Base-by-base conservation (phyloP, 2,888 invertebrate species). In the Podabrus alpinus region DNA sequence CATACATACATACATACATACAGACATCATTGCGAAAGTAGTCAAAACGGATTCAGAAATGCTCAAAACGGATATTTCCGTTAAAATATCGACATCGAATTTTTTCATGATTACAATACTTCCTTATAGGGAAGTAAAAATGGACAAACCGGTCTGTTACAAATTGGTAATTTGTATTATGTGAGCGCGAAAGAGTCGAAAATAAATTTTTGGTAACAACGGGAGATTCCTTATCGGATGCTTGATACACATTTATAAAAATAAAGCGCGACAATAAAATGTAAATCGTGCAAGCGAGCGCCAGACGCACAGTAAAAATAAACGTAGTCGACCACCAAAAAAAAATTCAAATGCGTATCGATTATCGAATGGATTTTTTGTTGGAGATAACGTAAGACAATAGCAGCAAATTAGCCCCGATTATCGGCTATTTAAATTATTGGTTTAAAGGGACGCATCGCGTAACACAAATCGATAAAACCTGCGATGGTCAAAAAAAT, bases 301-400 rank as follows among this genome's bases (percentile, higher is more conserved):
- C 76, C 73, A 73, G 76, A 73, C 70, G 66, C 73, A 45, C 73
- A 66, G 73, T 73, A 71, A 76, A 76, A 76, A 76, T 76, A 76
- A 76, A 76, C 73, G 68, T 59, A 60, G 15, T 67, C 21, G 62
- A 70, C 69, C 67, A 9, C n/a, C 5, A 7, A 45, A 45, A 45
- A n/a, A 45, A 45, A 45, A 45, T 45, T 45, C 45, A 5, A 45
- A 45, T n/a, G n/a, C 45, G 45, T n/a, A 45, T 45, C 45, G 45
- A n/a, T n/a, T n/a, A 45, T 45, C 45, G 45, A n/a, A 9, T 45
- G 45, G 7, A 45, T 45, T 45, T 45, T 45, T 45, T 45, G n/a
- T n/a, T 45, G 7, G 13, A 45, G 45, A 45, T 45, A 45, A n/a
- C 45, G 2, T n/a, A 45, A 45, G 45, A 45, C 45, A 45, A 45